These are phyloP conservation scores for Amphiprion percula DNA, from an alignment of 2,113 vertebrate species.

Conservation along the genomic window DNA sequence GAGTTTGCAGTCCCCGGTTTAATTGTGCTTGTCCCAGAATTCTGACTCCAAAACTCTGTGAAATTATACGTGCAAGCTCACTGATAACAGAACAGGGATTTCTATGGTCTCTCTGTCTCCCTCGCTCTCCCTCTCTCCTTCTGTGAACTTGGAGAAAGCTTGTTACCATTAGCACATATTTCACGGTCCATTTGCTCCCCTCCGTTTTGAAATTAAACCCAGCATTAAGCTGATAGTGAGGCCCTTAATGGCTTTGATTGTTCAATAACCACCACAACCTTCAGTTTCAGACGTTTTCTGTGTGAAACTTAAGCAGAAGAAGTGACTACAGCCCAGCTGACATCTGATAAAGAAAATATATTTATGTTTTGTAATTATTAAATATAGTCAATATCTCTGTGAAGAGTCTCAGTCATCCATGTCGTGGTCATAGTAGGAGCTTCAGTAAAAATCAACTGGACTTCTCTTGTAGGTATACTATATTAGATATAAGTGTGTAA, in stretches of 20 bases:
- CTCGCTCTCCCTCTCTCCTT: slow-evolving; percentile 49
- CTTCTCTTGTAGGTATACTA: too few species aligned
- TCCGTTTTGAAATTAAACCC: slow-evolving; percentile 84
- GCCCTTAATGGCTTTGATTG: slow-evolving; percentile 76
- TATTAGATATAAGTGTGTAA: background rate
- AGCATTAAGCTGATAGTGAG: slow-evolving; percentile 78
- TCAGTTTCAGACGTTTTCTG: slow-evolving; percentile 56
- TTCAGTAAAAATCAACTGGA: too few species aligned
- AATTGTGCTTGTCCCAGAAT: slow-evolving; percentile 84
- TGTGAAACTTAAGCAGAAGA: slow-evolving; percentile 30
- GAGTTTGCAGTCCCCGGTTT: slow-evolving; percentile 80
- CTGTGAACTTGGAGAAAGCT: slow-evolving; percentile 82
- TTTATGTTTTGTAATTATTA: background rate
- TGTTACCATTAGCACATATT: slow-evolving; percentile 91
- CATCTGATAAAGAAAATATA: slow-evolving; percentile 8
- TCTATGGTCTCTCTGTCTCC: slow-evolving; percentile 72
- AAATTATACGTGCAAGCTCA: slow-evolving; percentile 85
- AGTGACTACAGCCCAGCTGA: slow-evolving; percentile 7
- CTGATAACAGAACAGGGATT: slow-evolving; percentile 75
- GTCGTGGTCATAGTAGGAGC: too few species aligned
- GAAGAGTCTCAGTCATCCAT: too few species aligned
- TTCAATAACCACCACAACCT: slow-evolving; percentile 57
- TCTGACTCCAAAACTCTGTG: slow-evolving; percentile 83
- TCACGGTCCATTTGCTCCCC: slow-evolving; percentile 87
- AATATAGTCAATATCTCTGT: background rate